phyloP scores from a whole-genome alignment of 2,113 vertebrate genomes.

The Numida meleagris region DNA sequence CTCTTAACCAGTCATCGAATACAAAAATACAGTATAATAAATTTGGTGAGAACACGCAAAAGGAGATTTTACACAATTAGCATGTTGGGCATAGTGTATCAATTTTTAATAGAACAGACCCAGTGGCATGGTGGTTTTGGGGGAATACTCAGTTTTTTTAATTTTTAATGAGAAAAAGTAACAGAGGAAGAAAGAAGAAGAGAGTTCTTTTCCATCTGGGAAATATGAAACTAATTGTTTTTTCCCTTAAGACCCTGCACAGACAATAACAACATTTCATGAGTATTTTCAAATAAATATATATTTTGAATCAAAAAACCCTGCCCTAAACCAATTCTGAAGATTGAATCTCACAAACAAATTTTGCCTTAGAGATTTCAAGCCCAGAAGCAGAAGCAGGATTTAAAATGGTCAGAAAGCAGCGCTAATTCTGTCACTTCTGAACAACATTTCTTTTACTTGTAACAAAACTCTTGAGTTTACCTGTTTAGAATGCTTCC shows the following conservation, averaged over 20 bases:
- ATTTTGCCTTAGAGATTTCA: neutral
- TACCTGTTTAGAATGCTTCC: neutral
- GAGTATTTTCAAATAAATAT: neutral
- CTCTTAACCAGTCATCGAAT: neutral
- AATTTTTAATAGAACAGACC: neutral
- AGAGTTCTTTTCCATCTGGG: neutral
- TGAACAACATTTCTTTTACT: neutral
- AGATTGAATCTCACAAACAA: neutral
- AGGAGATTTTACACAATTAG: neutral
- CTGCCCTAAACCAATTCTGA: neutral
- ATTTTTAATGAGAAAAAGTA: neutral
- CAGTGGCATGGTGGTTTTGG: neutral
- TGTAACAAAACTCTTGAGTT: neutral
- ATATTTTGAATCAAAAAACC: neutral
- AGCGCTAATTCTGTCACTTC: neutral
- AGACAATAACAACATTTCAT: neutral
- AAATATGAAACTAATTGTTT: slow-evolving; percentile 27
- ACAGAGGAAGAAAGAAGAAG: neutral
- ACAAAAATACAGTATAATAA: neutral
- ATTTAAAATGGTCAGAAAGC: neutral
- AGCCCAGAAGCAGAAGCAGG: neutral
- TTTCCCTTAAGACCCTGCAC: neutral
- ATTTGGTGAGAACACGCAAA: neutral
- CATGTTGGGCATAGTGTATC: rapidly evolving
- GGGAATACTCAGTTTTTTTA: neutral